A percentile compares a stretch with the other conserved stretches of the same genome.
These are phyloP conservation scores for Aegypius monachus DNA, from an alignment of 2,113 vertebrate species.

Conservation along the genomic window DNA sequence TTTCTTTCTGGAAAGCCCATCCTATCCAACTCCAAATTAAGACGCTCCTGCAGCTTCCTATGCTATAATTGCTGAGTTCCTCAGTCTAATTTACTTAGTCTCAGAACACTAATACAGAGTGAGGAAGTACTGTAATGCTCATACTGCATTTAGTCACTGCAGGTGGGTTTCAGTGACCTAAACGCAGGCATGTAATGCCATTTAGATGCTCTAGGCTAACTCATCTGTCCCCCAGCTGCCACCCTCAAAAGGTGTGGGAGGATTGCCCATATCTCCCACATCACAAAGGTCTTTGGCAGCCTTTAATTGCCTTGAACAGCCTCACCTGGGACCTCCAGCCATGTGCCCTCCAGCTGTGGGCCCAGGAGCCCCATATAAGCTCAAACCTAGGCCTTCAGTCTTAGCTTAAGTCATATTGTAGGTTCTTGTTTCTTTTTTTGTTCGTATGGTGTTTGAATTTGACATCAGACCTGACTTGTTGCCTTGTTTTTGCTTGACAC, in stretches of 20 bases:
- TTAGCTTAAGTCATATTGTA: neutral
- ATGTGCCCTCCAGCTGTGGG: neutral
- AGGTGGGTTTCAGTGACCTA: neutral
- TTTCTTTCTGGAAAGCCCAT: neutral
- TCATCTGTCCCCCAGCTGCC: neutral
- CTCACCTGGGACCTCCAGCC: neutral
- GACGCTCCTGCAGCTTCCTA: neutral
- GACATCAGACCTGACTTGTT: rapidly evolving
- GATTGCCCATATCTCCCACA: neutral
- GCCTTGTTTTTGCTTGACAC: neutral
- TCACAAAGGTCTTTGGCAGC: neutral
- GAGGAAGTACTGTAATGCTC: neutral
- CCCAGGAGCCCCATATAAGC: neutral
- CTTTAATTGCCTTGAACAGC: neutral
- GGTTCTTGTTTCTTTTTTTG: neutral
- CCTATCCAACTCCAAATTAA: neutral
- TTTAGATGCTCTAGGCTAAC: neutral
- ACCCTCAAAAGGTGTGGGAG: neutral
- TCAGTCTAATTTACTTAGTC: neutral
- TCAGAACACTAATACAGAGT: neutral
- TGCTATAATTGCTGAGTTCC: neutral
- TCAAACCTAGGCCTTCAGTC: neutral
- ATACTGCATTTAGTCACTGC: neutral
- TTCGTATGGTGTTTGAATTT: neutral
- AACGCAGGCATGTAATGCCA: neutral